Evolutionary conservation across 2,888 invertebrate species (phyloP).

Genomic region (Anarsia innoxiella): DNA sequence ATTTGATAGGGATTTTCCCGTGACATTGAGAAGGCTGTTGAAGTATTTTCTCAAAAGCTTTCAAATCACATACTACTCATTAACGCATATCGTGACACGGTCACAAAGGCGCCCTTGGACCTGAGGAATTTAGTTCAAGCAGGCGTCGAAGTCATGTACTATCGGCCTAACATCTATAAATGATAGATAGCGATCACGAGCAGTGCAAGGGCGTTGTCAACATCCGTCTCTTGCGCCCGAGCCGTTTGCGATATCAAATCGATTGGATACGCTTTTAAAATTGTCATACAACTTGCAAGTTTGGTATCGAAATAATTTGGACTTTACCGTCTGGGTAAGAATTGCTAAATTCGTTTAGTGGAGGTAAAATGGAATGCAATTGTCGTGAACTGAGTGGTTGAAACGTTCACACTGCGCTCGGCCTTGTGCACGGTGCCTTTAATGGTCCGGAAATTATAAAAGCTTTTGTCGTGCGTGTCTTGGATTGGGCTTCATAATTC

Average conservation of each 20-base stretch:
- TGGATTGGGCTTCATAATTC: slow-evolving; percentile 36
- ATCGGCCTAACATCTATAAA: slow-evolving; percentile 4
- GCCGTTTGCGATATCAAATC: slow-evolving; percentile 47
- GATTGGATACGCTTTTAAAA: slow-evolving; percentile 65
- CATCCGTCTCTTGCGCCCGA: slow-evolving; percentile 48
- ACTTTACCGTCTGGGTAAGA: slow-evolving; percentile 21
- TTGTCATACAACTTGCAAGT: slow-evolving; percentile 41
- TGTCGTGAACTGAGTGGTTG: slow-evolving; percentile 43
- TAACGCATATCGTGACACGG: slow-evolving; percentile 6
- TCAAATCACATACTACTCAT: neutral
- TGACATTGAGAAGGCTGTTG: neutral
- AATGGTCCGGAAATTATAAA: slow-evolving; percentile 64
- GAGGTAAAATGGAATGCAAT: slow-evolving; percentile 55
- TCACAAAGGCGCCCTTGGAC: slow-evolving; percentile 6
- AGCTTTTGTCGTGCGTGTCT: slow-evolving; percentile 42
- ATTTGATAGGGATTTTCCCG: too few relatives aligned
- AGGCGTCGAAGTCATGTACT: neutral
- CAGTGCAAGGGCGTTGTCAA: slow-evolving; percentile 60
- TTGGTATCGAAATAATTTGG: slow-evolving; percentile 23
- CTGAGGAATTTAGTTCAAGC: slow-evolving; percentile 13
- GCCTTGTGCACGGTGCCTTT: slow-evolving; percentile 56
- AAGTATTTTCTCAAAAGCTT: neutral
- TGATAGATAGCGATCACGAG: slow-evolving; percentile 18
- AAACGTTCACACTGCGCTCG: slow-evolving; percentile 49
- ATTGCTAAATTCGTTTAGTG: slow-evolving; percentile 44